A percentile compares a stretch with the other conserved stretches of the same genome.
These are phyloP conservation scores for Archips xylosteana DNA, from an alignment of 2,888 invertebrate genomes.

Conservation along the genomic window DNA sequence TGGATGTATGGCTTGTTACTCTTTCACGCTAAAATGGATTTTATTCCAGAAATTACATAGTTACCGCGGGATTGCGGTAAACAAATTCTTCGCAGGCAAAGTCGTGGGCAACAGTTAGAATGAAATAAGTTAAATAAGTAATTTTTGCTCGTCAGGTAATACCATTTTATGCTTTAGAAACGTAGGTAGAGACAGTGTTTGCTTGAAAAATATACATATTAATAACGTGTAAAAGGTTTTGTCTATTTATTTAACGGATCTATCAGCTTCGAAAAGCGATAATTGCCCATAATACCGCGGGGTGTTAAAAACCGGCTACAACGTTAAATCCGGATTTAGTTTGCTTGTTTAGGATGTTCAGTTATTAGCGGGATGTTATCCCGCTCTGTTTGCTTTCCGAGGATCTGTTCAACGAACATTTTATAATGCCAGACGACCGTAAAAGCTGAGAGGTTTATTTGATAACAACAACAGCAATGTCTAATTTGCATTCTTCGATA, in stretches of 20 bases:
- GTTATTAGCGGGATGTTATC: constrained; percentile 44
- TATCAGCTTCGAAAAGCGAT: constrained; percentile 26
- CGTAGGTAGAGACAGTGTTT: neutral
- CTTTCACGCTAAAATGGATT: too few species aligned
- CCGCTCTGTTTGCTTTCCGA: constrained; percentile 41
- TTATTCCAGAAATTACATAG: too few species aligned
- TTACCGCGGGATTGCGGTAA: too few species aligned
- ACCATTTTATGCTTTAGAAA: too few species aligned
- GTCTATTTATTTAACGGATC: neutral
- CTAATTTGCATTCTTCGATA: constrained; percentile 12
- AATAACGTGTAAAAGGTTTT: neutral
- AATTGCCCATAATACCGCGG: constrained; percentile 23
- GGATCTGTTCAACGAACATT: constrained; percentile 29
- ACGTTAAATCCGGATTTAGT: constrained; percentile 52
- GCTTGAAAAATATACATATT: neutral
- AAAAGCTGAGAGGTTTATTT: constrained; percentile 6
- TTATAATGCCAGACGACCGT: constrained; percentile 21
- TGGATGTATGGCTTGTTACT: too few species aligned
- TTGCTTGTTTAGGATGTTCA: constrained; percentile 50
- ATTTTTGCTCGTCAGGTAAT: too few species aligned
- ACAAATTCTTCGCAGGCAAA: too few species aligned
- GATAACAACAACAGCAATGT: constrained; percentile 10
- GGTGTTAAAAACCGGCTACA: constrained; percentile 35
- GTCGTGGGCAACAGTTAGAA: too few species aligned
- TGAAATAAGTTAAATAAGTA: too few species aligned